Evolutionary conservation across 2,113 vertebrate species (phyloP).

Genomic region (Xyrauchen texanus): DNA sequence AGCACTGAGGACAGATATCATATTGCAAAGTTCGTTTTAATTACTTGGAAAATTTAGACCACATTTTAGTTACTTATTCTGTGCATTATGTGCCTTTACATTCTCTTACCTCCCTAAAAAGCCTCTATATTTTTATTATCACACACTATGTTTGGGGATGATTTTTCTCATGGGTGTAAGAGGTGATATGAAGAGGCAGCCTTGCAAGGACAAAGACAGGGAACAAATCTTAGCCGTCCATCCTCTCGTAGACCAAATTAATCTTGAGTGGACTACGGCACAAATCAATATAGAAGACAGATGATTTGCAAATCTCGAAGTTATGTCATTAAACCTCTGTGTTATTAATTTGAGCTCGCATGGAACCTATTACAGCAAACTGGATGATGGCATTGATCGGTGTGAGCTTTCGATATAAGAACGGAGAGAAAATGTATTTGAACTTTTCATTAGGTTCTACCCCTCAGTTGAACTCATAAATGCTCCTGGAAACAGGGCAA

Average conservation of each 20-base stretch:
- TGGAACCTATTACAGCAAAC: constrained; percentile 51
- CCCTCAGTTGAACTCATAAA: constrained; percentile 44
- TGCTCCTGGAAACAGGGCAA: constrained; percentile 45
- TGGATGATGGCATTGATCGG: constrained; percentile 57
- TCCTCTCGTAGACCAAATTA: constrained; percentile 36
- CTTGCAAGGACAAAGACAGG: not conserved
- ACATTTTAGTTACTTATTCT: not conserved
- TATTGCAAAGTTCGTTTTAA: not conserved
- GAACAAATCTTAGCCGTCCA: not conserved
- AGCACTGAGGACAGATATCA: constrained; percentile 7
- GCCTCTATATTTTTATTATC: constrained; percentile 5
- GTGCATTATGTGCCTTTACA: not conserved
- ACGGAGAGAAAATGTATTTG: constrained; percentile 54
- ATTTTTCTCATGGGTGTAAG: not conserved
- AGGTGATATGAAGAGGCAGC: not conserved
- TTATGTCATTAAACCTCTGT: constrained; percentile 61
- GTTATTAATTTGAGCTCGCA: constrained; percentile 63
- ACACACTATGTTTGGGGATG: not conserved
- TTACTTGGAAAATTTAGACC: no score
- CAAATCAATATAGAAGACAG: constrained; percentile 54
- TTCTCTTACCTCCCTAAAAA: constrained; percentile 1
- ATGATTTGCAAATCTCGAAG: constrained; percentile 51
- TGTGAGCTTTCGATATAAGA: constrained; percentile 44
- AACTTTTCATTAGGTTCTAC: constrained; percentile 62
- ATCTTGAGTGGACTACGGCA: constrained; percentile 29